Evolutionary conservation across 2,113 vertebrate genomes (phyloP), one percentile per base, ranked within the genome.

Genomic region (Elephantulus edwardii): DNA sequence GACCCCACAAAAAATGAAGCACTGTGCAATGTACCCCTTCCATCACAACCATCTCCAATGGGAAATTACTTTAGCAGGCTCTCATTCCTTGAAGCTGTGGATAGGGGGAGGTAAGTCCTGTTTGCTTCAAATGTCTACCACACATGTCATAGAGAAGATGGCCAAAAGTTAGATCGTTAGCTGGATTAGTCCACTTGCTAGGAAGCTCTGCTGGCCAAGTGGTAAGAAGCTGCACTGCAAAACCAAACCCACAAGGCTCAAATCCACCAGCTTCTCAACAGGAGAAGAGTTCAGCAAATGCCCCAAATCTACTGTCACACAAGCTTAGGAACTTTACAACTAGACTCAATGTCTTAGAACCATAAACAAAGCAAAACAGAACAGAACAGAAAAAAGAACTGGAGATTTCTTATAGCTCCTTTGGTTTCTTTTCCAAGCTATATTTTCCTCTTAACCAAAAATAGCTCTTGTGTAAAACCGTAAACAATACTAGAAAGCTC

Each of bases 401-500:
- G 60, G 13, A 71, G 3, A 4, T 42, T 46, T n/a, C 44, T 44
- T 20, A 64, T 22, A 16, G 10, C 5, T 14, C 48, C 40, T 84
- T 33, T 58, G 72, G 8, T 60, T 54, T 56, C 24, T 8, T 14
- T 87, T 58, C 50, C 46, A 8, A 30, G 48, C 72, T 79, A 17
- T n/a, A 87, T 66, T 77, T 66, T 28, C 46, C 72, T 40, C 56
- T 87, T 66, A 40, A 56, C 83, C 54, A 78, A 78, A n/a, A 83
- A 40, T 24, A 56, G 72, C 56, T 54, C 30, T 8, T 62, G 26
- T 54, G 13, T 44, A 30, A 90, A 71, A 78, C 7, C 24, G 22
- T 60, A 66, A 40, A 28, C 58, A 66, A n/a, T 42, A 44, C 20
- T 20, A 14, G 10, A 60, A 24, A 48, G 16, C 2, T 83, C 56